These are phyloP conservation scores for Xanthia icteritia DNA, from an alignment of 2,888 invertebrate species.

Conservation along the genomic window DNA sequence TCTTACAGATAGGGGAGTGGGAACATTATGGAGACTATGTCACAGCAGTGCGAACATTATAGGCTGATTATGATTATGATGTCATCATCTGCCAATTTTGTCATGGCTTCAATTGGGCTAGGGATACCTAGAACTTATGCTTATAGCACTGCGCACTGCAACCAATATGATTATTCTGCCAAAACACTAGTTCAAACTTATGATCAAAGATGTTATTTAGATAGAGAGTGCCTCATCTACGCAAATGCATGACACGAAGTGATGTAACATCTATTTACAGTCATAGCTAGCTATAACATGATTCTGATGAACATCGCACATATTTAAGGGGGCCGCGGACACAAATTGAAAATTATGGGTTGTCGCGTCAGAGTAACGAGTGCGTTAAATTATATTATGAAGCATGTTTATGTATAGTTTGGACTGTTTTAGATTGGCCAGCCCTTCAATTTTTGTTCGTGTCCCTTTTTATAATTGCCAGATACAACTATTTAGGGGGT, in stretches of 20 bases:
- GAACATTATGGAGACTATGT: too few species aligned
- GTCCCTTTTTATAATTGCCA: constrained; percentile 40
- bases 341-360: constrained; percentile 89
- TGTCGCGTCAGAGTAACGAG: constrained; percentile 81
- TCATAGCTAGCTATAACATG: constrained; percentile 80
- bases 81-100: neutral
- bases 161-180: neutral
- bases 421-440: constrained; percentile 58
- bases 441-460: constrained; percentile 39
- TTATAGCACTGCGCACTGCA: neutral
- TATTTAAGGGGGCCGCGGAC: constrained; percentile 83
- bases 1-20: too few species aligned
- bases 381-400: constrained; percentile 75
- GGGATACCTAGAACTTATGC: neutral
- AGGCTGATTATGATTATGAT: too few species aligned
- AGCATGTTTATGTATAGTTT: constrained; percentile 69
- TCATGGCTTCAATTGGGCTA: neutral
- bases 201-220: constrained; percentile 24
- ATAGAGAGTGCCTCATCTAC: constrained; percentile 30
- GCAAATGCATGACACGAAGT: constrained; percentile 50
- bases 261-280: constrained; percentile 61
- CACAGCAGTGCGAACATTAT: too few species aligned
- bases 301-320: constrained; percentile 75
- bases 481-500: constrained; percentile 14
- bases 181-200: constrained; percentile 22